phyloP scores from a whole-genome alignment of 2,797 vertebrate species.

The Pelobates cultripes region DNA sequence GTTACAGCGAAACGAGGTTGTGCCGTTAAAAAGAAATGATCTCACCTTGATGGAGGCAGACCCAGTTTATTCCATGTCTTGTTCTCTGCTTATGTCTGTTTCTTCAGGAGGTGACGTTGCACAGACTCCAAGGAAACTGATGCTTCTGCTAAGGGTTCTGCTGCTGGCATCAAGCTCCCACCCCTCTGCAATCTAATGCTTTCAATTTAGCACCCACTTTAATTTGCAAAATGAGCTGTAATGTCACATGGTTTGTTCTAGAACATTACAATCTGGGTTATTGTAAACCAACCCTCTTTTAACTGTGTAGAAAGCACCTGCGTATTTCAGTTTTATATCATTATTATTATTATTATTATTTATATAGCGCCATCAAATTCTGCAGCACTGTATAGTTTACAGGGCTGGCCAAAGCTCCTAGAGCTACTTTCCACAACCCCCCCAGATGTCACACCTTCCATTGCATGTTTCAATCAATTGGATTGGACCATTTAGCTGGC shows the following conservation, averaged over 20 bases:
- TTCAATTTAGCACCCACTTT: neutral
- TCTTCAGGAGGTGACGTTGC: slow-evolving; percentile 1
- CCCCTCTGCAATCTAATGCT: slow-evolving; percentile 18
- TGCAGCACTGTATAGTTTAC: no score
- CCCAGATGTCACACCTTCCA: no score
- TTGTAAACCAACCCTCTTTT: no score
- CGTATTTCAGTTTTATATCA: no score
- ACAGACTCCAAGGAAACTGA: neutral
- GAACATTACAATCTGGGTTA: no score
- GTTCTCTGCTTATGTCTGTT: neutral
- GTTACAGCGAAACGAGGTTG: neutral
- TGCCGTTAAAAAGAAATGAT: neutral
- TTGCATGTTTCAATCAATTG: no score
- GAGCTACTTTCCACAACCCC: no score
- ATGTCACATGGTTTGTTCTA: neutral
- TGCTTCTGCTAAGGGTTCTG: neutral
- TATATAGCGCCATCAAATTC: no score
- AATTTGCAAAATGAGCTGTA: neutral
- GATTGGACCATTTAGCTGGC: no score
- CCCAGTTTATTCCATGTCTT: neutral
- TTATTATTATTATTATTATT: no score
- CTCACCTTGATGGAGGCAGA: neutral
- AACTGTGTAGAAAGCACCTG: no score
- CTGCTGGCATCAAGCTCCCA: neutral
- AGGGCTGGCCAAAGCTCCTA: no score